A percentile compares a stretch with the other conserved stretches of the same genome.
Evolutionary conservation across 1,140 invertebrate genomes (phyloP).

Genomic region (Macrobrachium rosenbergii): DNA sequence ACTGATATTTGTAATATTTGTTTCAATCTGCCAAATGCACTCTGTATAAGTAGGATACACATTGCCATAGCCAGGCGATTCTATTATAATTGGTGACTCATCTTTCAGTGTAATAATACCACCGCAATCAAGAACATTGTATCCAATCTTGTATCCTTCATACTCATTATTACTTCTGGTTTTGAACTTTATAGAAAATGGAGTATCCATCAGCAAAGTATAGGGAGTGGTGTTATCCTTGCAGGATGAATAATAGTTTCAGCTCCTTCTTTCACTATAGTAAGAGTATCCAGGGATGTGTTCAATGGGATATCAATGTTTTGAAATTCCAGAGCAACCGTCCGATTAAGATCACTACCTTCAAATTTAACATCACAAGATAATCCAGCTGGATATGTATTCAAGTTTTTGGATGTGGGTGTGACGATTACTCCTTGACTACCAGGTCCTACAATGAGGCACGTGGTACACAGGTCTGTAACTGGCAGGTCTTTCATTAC

Average conservation of each 20-base stretch:
- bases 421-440: slow-evolving; percentile 27
- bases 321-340: slow-evolving; percentile 27
- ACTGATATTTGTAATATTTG: slow-evolving; percentile 27
- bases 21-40: slow-evolving; percentile 37
- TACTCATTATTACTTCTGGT: slow-evolving; percentile 27
- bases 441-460: slow-evolving; percentile 4
- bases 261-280: slow-evolving; percentile 12
- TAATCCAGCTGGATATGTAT: slow-evolving; percentile 36
- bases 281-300: slow-evolving; percentile 36
- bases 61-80: slow-evolving; percentile 18
- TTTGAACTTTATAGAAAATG: slow-evolving; percentile 31
- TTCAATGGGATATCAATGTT: slow-evolving; percentile 32
- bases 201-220: slow-evolving; percentile 36
- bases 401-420: slow-evolving; percentile 5
- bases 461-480: slow-evolving; percentile 29
- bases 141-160: slow-evolving; percentile 41
- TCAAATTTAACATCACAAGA: slow-evolving; percentile 46
- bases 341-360: slow-evolving; percentile 7
- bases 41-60: slow-evolving; percentile 30
- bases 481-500: background rate
- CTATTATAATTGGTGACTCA: slow-evolving; percentile 4
- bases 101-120: slow-evolving; percentile 31
- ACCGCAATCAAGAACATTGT: slow-evolving; percentile 42
- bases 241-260: slow-evolving; percentile 22
- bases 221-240: background rate